phyloP scores from a whole-genome alignment of 2,888 invertebrate genomes.

The Ectropis crepuscularia region DNA sequence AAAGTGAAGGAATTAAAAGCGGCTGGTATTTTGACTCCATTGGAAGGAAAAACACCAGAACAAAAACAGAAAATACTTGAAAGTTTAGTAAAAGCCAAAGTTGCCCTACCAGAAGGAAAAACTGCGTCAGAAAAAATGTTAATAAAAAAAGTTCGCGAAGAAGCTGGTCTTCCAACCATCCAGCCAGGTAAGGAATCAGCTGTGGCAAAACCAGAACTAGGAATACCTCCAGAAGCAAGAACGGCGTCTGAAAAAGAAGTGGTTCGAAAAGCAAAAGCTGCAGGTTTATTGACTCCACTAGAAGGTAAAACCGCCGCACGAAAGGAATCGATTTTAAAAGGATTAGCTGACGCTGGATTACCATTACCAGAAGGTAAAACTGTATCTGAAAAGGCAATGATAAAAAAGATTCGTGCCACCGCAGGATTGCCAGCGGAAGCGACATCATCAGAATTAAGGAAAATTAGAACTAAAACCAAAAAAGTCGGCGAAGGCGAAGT shows the following conservation, averaged over 20 bases:
- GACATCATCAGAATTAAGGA: constrained; percentile 56
- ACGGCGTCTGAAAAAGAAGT: constrained; percentile 53
- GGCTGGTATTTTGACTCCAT: constrained; percentile 43
- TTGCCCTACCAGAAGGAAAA: constrained; percentile 50
- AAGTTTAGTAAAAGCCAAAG: constrained; percentile 42
- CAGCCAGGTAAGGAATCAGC: constrained; percentile 28
- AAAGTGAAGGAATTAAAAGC: constrained; percentile 39
- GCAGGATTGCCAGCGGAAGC: constrained; percentile 47
- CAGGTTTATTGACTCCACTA: constrained; percentile 56
- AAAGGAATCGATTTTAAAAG: constrained; percentile 58
- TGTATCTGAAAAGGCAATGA: constrained; percentile 54
- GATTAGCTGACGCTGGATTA: constrained; percentile 53
- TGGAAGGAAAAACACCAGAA: constrained; percentile 45
- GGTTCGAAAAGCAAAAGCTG: constrained; percentile 52
- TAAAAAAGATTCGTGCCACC: constrained; percentile 50
- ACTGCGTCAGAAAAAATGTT: constrained; percentile 48
- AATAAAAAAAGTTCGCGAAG: constrained; percentile 45
- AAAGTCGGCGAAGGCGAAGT: constrained; percentile 42
- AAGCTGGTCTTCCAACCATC: constrained; percentile 38
- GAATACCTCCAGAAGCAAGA: constrained; percentile 49
- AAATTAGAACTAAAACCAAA: constrained; percentile 53
- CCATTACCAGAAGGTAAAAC: constrained; percentile 60
- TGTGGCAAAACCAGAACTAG: constrained; percentile 41
- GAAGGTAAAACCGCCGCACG: constrained; percentile 51
- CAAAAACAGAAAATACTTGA: constrained; percentile 52